These are phyloP conservation scores for Coryphaenoides rupestris DNA, from an alignment of 2,113 vertebrate genomes.

Conservation along the genomic window DNA sequence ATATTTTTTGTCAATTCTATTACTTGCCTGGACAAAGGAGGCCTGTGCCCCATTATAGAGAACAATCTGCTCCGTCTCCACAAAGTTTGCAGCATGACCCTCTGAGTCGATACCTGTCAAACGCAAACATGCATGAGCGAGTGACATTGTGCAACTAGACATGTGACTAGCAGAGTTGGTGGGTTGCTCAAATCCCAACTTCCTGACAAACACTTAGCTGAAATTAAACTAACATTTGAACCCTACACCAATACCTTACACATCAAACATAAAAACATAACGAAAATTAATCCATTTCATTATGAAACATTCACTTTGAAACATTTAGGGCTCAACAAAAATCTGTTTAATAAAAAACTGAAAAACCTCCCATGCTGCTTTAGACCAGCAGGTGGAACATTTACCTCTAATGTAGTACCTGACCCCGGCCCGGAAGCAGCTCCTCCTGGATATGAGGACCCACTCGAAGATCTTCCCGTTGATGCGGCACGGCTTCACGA, in stretches of 20 bases:
- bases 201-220: neutral
- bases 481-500: conserved; percentile 90
- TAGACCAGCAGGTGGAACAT: neutral
- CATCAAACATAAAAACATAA: no score
- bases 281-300: no score
- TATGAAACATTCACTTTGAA: no score
- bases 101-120: conserved; percentile 92
- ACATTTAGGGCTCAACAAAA: no score
- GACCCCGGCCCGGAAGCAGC: conserved; percentile 95
- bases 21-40: conserved; percentile 86
- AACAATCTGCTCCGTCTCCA: conserved; percentile 95
- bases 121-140: neutral
- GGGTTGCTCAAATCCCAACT: neutral
- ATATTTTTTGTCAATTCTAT: no score
- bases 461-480: conserved; percentile 97
- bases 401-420: conserved; percentile 97
- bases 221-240: neutral
- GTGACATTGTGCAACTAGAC: neutral
- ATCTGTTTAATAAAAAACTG: no score
- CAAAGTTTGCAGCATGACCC: conserved; percentile 96
- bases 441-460: conserved; percentile 95
- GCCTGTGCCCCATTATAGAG: conserved; percentile 86
- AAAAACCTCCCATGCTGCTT: no score
- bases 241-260: no score
- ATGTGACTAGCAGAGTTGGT: neutral